phyloP scores from a whole-genome alignment of 1,140 invertebrate genomes.

The Druon quercuslanigerum region DNA sequence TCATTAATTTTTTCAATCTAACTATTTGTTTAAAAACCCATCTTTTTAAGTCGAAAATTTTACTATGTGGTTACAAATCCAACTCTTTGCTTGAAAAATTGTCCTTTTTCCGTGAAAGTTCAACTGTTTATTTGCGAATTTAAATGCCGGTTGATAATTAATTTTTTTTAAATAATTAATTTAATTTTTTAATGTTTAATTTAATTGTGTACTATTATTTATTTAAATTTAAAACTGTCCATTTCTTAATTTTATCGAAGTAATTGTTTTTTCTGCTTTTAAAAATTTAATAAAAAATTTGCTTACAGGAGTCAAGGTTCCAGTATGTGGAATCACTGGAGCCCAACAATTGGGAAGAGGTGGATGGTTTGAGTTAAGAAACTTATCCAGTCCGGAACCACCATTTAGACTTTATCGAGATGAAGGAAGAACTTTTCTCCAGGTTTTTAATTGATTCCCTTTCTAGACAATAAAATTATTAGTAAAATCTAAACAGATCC shows the following conservation, averaged over 20 bases:
- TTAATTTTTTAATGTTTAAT: too few relatives aligned
- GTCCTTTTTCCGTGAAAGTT: too few relatives aligned
- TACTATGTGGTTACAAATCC: too few relatives aligned
- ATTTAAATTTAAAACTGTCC: too few relatives aligned
- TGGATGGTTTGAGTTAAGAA: constrained; percentile 86
- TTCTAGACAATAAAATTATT: constrained; percentile 26
- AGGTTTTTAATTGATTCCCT: constrained; percentile 68
- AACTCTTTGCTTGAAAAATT: too few relatives aligned
- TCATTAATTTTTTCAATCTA: too few relatives aligned
- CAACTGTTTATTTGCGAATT: too few relatives aligned
- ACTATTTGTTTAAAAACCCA: too few relatives aligned
- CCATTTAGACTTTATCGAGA: constrained; percentile 88
- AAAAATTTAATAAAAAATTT: constrained; percentile 22
- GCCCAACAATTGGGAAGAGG: constrained; percentile 85
- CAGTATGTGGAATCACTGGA: constrained; percentile 90
- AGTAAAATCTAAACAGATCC: constrained; percentile 20
- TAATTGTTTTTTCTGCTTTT: not conserved
- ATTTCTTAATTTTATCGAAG: not conserved
- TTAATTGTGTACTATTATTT: too few relatives aligned
- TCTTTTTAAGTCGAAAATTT: too few relatives aligned
- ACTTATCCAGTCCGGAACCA: constrained; percentile 84
- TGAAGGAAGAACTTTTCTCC: constrained; percentile 86
- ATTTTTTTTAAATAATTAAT: too few relatives aligned
- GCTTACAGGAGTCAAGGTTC: constrained; percentile 81
- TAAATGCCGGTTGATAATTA: too few relatives aligned